Percentiles rank a stretch among this genome's conserved stretches.
Conservation (phyloP, 2,113 vertebrate genomes). For the Spea bombifrons region DNA sequence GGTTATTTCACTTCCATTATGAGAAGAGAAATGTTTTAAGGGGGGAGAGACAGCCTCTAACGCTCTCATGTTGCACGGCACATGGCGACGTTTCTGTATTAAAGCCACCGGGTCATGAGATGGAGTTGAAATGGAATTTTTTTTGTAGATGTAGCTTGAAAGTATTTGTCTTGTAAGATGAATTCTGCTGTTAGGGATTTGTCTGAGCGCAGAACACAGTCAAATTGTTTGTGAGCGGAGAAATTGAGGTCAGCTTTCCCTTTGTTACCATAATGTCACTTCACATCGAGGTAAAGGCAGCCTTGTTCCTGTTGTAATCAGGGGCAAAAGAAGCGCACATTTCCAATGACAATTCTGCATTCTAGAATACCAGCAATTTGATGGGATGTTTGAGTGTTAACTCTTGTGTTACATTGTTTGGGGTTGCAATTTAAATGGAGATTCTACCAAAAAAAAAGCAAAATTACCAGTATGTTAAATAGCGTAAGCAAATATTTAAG, state of each 20-base stretch:
- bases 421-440: too few species aligned
- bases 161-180: conserved; percentile 32
- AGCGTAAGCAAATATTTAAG: too few species aligned
- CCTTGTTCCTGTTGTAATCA: conserved; percentile 13
- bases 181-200: conserved; percentile 11
- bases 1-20: neutral
- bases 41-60: neutral
- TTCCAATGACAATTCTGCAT: neutral
- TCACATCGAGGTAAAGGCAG: conserved; percentile 33
- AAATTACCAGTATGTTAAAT: too few species aligned
- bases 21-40: neutral
- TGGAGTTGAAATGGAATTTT: conserved; percentile 16
- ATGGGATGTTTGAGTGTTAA: conserved; percentile 24
- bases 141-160: neutral
- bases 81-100: neutral
- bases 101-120: conserved; percentile 25
- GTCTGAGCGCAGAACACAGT: neutral
- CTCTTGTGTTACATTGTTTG: neutral
- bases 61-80: neutral
- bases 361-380: conserved; percentile 6
- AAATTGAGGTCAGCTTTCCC: conserved; percentile 43
- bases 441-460: too few species aligned
- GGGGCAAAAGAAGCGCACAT: conserved; percentile 29
- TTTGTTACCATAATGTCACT: conserved; percentile 39
- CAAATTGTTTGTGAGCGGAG: conserved; percentile 44